Evolutionary conservation across 2,888 invertebrate genomes (phyloP), one percentile per base, ranked within the genome.

Genomic region (Pedicia rivosa): DNA sequence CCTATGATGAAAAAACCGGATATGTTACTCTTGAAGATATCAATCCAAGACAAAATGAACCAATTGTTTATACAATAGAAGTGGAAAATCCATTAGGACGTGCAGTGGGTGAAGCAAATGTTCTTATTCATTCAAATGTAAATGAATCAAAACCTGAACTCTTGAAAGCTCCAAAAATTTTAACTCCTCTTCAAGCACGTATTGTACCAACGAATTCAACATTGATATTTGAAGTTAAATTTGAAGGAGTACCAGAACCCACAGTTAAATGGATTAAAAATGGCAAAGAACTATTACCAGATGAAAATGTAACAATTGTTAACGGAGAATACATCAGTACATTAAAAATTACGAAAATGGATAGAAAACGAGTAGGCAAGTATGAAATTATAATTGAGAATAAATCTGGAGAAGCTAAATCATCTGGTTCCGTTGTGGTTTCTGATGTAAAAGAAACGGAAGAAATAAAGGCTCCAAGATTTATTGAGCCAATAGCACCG

Each of bases 331-430:
- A 67, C 31, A 70, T 64, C 42, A 78, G 81, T 1, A 69, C 62
- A 29, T 61, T 87, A 17, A 68, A 60, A 46, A 71, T 88, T 41
- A 63, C 67, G 25, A 74, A 79, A 44, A 68, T 72, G 48, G 72
- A 72, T 29, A 78, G 76, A 54, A 78, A 78, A 51, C 79, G 83
- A 53, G 70, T 72, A 41, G 92, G 92, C 19, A 87, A 86, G 59
- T 92, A 90, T 58, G 88, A 90, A 66, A 76, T 88, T 10, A 66
- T 78, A 17, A 77, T 84, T n/a, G 70, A 74, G 49, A 84, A 83
- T 59, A 68, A 72, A 40, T 74, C 72, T 31, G 78, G 86, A 9
- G 77, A 83, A 52, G 80, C 78, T 2, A 75, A 80, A 50, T 76
- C 84, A 24, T 80, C 81, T 3, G 79, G 87, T 40, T 80, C 86